A percentile compares a stretch with the other conserved stretches of the same genome.
phyloP scores from a whole-genome alignment of 1,140 invertebrate genomes.

The Fopius arisanus region DNA sequence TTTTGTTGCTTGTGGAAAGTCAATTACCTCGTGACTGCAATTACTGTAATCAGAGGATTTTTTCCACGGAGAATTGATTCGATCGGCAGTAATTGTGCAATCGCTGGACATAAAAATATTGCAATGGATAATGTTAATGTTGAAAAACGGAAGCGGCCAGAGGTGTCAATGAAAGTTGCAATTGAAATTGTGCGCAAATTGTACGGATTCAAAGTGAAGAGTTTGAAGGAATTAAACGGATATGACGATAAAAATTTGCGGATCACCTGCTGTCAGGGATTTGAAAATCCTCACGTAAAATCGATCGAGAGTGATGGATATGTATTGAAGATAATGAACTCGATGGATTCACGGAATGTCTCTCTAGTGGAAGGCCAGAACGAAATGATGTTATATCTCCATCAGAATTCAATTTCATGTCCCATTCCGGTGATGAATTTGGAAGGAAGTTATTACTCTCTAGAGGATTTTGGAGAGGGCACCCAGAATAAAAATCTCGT shows the following conservation, averaged over 20 bases:
- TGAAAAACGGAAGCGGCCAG: neutral
- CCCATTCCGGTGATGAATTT: slow-evolving; percentile 75
- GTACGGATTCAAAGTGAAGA: slow-evolving; percentile 74
- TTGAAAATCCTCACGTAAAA: slow-evolving; percentile 69
- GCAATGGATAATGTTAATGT: neutral
- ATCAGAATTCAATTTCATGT: slow-evolving; percentile 71
- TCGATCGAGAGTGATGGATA: slow-evolving; percentile 70
- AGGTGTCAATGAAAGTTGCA: slow-evolving; percentile 65
- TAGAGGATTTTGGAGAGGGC: slow-evolving; percentile 55
- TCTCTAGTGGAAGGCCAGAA: slow-evolving; percentile 76
- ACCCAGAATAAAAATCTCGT: slow-evolving; percentile 9
- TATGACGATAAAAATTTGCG: slow-evolving; percentile 86
- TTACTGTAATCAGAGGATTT: too few relatives aligned
- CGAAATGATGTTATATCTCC: slow-evolving; percentile 72
- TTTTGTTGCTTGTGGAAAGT: neutral
- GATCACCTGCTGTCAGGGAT: slow-evolving; percentile 62
- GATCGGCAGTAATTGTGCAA: too few relatives aligned
- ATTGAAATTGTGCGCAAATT: slow-evolving; percentile 68
- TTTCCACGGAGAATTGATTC: too few relatives aligned
- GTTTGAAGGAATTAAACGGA: slow-evolving; percentile 74
- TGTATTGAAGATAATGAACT: slow-evolving; percentile 83
- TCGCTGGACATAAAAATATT: too few relatives aligned
- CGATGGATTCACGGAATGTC: slow-evolving; percentile 76
- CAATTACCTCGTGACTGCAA: neutral
- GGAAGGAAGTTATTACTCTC: slow-evolving; percentile 69